Evolutionary conservation across 2,888 invertebrate genomes (phyloP).

Genomic region (Microplitis manilae): DNA sequence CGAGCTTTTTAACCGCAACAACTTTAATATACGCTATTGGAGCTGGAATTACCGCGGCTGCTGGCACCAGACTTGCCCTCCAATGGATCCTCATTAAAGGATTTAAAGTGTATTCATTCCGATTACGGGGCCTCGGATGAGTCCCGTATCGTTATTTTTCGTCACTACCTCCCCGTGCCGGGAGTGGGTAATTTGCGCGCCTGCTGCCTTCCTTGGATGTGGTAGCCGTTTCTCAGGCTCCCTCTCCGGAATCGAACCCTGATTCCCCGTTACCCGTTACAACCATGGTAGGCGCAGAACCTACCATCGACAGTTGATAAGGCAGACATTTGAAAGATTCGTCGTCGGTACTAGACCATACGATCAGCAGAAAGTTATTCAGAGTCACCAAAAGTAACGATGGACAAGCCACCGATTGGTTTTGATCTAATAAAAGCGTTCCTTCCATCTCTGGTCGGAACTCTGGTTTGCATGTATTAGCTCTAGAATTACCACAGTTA

Average conservation of each 20-base stretch:
- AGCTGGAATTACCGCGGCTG: conserved; percentile 83
- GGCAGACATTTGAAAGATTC: conserved; percentile 79
- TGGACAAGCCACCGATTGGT: too few species aligned
- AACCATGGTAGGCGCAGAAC: conserved; percentile 79
- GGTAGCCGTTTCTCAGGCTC: conserved; percentile 81
- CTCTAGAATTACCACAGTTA: conserved; percentile 37
- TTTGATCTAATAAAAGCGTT: neutral
- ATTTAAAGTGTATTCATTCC: conserved; percentile 8
- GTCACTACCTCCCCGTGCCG: conserved; percentile 77
- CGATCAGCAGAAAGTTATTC: conserved; percentile 53
- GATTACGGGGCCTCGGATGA: conserved; percentile 49
- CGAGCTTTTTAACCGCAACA: conserved; percentile 76
- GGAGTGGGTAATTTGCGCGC: conserved; percentile 80
- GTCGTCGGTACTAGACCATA: conserved; percentile 72
- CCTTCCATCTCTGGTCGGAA: conserved; percentile 71
- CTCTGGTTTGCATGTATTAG: conserved; percentile 73
- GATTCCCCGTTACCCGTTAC: conserved; percentile 81
- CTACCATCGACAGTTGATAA: conserved; percentile 81
- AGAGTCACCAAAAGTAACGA: too few species aligned
- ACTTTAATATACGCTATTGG: conserved; percentile 76
- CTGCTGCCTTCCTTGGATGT: conserved; percentile 83
- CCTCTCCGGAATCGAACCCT: conserved; percentile 77
- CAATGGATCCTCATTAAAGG: too few species aligned
- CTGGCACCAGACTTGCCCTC: conserved; percentile 79
- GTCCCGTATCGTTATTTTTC: conserved; percentile 76